phyloP scores from a whole-genome alignment of 92 coral and sea anemone genomes.

The Diadumene lineata region DNA sequence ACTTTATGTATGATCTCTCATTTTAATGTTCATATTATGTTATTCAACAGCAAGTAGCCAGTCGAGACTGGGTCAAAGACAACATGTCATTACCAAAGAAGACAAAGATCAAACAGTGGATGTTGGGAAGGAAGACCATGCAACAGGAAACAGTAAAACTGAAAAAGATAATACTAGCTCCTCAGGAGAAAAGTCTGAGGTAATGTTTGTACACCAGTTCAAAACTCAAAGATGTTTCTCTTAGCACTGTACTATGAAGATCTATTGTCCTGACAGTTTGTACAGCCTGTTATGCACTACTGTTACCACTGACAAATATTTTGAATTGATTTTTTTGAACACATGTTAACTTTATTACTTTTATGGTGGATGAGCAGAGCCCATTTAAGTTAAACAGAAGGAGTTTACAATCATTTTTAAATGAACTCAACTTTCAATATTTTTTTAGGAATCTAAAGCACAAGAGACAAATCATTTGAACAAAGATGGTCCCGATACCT shows the following conservation, averaged over 20 bases:
- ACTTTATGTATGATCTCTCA: too few relatives aligned
- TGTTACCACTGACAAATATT: too few relatives aligned
- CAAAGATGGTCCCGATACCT: slow-evolving; percentile 7
- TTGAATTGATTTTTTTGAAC: too few relatives aligned
- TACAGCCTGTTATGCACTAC: too few relatives aligned
- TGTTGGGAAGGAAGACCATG: slow-evolving; percentile 36
- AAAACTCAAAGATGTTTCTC: too few relatives aligned
- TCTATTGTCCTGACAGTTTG: too few relatives aligned
- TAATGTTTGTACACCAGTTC: background rate
- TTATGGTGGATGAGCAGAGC: too few relatives aligned
- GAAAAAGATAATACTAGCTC: background rate
- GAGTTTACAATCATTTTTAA: too few relatives aligned
- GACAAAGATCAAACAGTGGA: slow-evolving; percentile 61
- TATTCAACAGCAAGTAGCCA: slow-evolving; percentile 29
- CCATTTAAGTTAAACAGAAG: too few relatives aligned
- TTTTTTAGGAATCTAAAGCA: background rate
- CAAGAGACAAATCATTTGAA: too few relatives aligned
- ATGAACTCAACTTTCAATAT: background rate
- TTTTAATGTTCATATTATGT: background rate
- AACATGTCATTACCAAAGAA: slow-evolving; percentile 66
- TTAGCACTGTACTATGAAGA: too few relatives aligned
- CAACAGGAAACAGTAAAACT: slow-evolving; percentile 3
- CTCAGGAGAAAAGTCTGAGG: background rate
- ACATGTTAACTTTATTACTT: too few relatives aligned
- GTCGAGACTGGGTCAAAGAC: slow-evolving; percentile 59